Percentiles rank a stretch among this genome's conserved stretches.
These are phyloP conservation scores for Limnothrissa miodon DNA, from an alignment of 2,113 vertebrate genomes.

Conservation along the genomic window DNA sequence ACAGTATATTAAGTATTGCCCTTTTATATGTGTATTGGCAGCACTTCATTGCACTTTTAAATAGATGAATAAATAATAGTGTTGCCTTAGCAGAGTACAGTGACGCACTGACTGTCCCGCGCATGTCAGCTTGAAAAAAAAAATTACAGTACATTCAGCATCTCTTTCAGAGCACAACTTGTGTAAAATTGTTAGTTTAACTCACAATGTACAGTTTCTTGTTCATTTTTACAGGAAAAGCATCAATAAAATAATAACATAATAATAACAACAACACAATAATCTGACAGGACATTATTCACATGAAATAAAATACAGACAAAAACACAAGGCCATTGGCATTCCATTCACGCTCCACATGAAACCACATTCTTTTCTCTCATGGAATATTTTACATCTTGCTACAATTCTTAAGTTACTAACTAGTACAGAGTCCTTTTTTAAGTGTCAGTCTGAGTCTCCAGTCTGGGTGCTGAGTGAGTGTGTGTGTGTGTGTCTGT, in stretches of 20 bases:
- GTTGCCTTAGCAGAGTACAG: conserved; percentile 65
- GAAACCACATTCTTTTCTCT: conserved; percentile 90
- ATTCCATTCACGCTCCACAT: conserved; percentile 89
- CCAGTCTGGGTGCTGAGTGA: conserved; percentile 62
- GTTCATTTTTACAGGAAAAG: conserved; percentile 71
- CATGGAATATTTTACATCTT: conserved; percentile 98
- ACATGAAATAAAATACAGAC: conserved; percentile 91
- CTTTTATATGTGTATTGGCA: conserved; percentile 70
- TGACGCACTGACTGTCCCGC: conserved; percentile 65
- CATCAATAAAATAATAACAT: conserved; percentile 72
- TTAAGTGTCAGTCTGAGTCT: conserved; percentile 59
- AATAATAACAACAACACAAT: conserved; percentile 58
- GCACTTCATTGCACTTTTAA: conserved; percentile 72
- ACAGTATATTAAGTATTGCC: conserved; percentile 56
- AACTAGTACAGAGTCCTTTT: conserved; percentile 79
- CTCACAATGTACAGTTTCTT: conserved; percentile 62
- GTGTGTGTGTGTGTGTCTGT: neutral
- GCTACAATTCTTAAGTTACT: conserved; percentile 80
- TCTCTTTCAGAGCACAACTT: conserved; percentile 62
- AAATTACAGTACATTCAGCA: conserved; percentile 86
- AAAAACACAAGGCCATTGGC: conserved; percentile 93
- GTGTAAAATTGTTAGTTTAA: conserved; percentile 80
- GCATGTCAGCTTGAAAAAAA: conserved; percentile 71
- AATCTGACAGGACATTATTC: conserved; percentile 81
- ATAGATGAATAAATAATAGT: conserved; percentile 71